phyloP scores from a whole-genome alignment of 2,113 vertebrate species.

The Passer domesticus region DNA sequence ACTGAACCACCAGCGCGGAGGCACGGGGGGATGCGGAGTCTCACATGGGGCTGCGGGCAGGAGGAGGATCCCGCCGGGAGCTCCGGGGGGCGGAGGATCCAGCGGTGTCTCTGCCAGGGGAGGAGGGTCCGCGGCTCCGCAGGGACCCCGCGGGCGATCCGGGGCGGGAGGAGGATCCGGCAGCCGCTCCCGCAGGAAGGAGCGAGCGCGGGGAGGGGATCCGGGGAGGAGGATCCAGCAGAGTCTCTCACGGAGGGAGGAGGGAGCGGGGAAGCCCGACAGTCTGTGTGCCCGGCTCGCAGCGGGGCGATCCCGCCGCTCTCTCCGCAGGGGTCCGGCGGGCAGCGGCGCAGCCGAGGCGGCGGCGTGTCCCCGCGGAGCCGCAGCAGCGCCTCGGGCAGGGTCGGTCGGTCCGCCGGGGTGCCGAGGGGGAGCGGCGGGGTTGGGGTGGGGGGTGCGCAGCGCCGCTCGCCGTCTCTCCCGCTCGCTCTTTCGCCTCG shows the following conservation, averaged over 20 bases:
- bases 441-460: too few species aligned
- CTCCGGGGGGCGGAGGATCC: slow-evolving; percentile 15
- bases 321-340: not conserved
- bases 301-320: not conserved
- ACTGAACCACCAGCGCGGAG: not conserved
- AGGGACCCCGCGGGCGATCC: slow-evolving; percentile 27
- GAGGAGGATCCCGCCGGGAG: slow-evolving; percentile 22
- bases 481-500: not conserved
- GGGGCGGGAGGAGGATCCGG: slow-evolving; percentile 35
- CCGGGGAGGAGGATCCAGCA: slow-evolving; percentile 49
- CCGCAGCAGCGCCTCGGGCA: not conserved
- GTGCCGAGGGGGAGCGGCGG: too few species aligned
- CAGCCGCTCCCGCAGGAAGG: slow-evolving; percentile 42
- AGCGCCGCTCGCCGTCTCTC: not conserved
- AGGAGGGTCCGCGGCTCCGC: slow-evolving; percentile 36
- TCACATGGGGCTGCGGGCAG: slow-evolving; percentile 34
- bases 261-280: slow-evolving; percentile 5
- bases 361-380: not conserved
- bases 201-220: slow-evolving; percentile 35
- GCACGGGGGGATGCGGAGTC: slow-evolving; percentile 17
- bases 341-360: slow-evolving; percentile 22
- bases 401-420: not conserved
- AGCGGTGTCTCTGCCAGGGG: not conserved
- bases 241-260: slow-evolving; percentile 4
- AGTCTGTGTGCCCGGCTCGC: not conserved